Conservation (phyloP, 2,888 invertebrate species). For the Fragum sueziense region DNA sequence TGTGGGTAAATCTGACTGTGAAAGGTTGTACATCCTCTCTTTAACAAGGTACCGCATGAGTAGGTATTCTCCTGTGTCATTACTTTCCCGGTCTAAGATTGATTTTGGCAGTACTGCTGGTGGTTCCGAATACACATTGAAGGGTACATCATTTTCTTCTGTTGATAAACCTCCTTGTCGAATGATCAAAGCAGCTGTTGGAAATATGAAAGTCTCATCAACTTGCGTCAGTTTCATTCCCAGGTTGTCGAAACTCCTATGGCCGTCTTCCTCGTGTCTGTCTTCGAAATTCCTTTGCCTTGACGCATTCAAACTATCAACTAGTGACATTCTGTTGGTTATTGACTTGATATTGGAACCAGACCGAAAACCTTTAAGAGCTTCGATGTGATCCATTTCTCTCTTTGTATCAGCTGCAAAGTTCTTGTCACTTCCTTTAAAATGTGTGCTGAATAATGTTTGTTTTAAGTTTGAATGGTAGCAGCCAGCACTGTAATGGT, state of each 20-base stretch:
- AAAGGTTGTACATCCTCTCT: neutral
- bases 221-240: constrained; percentile 10
- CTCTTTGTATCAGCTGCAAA: constrained; percentile 53
- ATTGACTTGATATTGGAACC: constrained; percentile 31
- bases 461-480: constrained; percentile 50
- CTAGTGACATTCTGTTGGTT: constrained; percentile 42
- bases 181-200: neutral
- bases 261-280: neutral
- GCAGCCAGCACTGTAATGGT: constrained; percentile 40
- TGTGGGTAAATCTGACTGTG: neutral
- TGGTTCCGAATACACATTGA: constrained; percentile 9
- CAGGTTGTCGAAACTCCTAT: constrained; percentile 17
- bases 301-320: constrained; percentile 26
- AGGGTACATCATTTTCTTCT: neutral
- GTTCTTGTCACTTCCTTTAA: constrained; percentile 36
- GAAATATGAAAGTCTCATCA: constrained; percentile 14
- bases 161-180: neutral
- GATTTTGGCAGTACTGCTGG: constrained; percentile 16
- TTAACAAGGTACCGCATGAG: neutral
- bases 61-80: constrained; percentile 27
- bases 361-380: constrained; percentile 43
- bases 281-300: neutral
- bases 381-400: constrained; percentile 51
- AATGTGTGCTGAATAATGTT: constrained; percentile 46
- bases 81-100: constrained; percentile 29